Base-by-base conservation (phyloP, 30 jellyfish, hydroid and myxozoan genomes). In the Rhopilema esculentum region DNA sequence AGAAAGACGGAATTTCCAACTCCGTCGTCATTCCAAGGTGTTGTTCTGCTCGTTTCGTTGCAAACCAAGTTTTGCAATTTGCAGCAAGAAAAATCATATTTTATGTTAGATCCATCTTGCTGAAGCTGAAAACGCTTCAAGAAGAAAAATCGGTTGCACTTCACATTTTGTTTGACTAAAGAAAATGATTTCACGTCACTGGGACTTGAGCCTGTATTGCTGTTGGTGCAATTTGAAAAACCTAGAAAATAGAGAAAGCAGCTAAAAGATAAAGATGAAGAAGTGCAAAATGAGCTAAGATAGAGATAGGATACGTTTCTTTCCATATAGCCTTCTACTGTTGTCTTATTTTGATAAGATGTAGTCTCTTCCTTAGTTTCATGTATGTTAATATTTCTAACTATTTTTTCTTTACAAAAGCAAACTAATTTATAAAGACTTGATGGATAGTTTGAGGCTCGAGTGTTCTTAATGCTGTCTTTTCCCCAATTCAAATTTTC, bases 81-180 rank as follows among this genome's bases (percentile, higher is more conserved):
- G 72, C 72, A 63, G 72, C 72, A 63, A 6, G 72, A 7, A n/a
- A 19, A 63, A 24, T 63, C 29, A 24, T 63, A 63, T n/a, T n/a
- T 20, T 2, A 63, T 63, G 29, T 7, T 63, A 2, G 72, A 19
- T 2, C 15, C 8, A 18, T 63, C n/a, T 18, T 2, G 4, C 15
- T 18, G 4, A n/a, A 63, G 72, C 72, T 63, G 6, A 40, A 40
- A 40, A 40, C 57, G 6, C 12, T 12, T 40, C 57, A 40, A 12
- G 57, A 40, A 12, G 6, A 6, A 6, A 40, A 12, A 40, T 2
- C 9, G 12, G 6, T 40, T 6, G 57, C 57, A 40, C 6, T 40
- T 40, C 12, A 40, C 57, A 2, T 40, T 6, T 40, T 2, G 57
- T 6, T 40, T 40, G 57, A 12, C 12, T 12, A 40, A 40, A 40